phyloP scores from a whole-genome alignment of 2,888 invertebrate genomes.

The Silvanus unidentatus region DNA sequence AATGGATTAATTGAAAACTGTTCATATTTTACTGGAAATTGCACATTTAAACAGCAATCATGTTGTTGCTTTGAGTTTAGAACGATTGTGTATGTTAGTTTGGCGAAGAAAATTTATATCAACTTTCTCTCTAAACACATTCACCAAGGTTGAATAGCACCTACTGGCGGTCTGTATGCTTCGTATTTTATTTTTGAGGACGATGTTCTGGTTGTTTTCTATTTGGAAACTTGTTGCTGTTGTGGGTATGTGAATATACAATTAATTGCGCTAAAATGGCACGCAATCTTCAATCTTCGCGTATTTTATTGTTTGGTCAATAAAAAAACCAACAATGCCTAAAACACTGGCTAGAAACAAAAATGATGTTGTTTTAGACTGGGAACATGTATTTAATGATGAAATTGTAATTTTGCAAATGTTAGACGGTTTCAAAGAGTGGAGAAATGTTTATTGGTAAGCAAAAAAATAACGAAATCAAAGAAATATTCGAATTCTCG shows the following conservation, averaged over 20 bases:
- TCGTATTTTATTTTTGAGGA: background rate
- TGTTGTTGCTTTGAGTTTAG: too few species aligned
- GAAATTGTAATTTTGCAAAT: constrained; percentile 24
- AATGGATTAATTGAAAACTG: too few species aligned
- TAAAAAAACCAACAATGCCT: constrained; percentile 8
- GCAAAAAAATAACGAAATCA: constrained; percentile 3
- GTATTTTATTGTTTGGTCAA: background rate
- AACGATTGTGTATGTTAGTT: background rate
- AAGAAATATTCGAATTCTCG: too few species aligned
- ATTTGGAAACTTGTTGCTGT: background rate
- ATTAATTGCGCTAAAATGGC: too few species aligned
- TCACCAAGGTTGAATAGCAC: constrained; percentile 10
- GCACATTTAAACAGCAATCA: too few species aligned
- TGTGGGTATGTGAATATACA: too few species aligned
- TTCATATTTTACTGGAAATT: too few species aligned
- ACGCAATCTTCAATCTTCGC: too few species aligned
- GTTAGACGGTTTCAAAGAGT: constrained; percentile 26
- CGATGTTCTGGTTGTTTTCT: background rate
- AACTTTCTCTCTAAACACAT: constrained; percentile 1
- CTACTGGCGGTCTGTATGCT: background rate
- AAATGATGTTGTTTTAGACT: constrained; percentile 20
- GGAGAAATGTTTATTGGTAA: constrained; percentile 34
- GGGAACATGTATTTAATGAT: constrained; percentile 25
- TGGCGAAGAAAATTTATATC: background rate
- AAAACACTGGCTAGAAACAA: constrained; percentile 20